Conservation (phyloP, 2,113 vertebrate genomes). For the rabbit (Oryctolagus cuniculus) region DNA sequence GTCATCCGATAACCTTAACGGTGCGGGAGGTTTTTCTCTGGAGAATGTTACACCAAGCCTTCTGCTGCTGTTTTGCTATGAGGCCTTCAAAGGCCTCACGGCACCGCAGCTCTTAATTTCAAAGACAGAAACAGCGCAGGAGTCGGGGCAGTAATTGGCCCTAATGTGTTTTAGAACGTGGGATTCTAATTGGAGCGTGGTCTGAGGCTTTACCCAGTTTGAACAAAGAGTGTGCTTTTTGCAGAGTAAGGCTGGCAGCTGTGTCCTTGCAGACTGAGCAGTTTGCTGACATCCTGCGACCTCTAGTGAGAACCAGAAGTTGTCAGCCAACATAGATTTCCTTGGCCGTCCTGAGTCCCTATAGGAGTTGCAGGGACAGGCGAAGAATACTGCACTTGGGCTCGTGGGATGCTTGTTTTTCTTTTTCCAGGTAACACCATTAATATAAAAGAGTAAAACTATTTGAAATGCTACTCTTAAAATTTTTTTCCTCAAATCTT, state of each 20-base stretch:
- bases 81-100: slow-evolving; percentile 31
- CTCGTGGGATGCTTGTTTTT: neutral
- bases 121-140: slow-evolving; percentile 5
- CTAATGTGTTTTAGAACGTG: neutral
- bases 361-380: neutral
- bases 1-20: neutral
- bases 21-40: neutral
- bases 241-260: neutral
- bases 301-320: slow-evolving; percentile 87
- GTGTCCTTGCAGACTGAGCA: neutral
- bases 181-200: accelerated
- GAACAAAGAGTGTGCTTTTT: accelerated
- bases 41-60: neutral
- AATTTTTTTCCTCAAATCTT: neutral
- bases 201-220: neutral
- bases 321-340: slow-evolving; percentile 61
- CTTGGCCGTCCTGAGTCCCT: neutral
- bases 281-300: slow-evolving; percentile 88
- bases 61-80: slow-evolving; percentile 20
- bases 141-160: neutral
- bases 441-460: neutral
- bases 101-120: slow-evolving; percentile 40
- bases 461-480: neutral
- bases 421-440: neutral
- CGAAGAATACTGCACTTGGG: neutral